These are phyloP conservation scores for Leptinotarsa defecta DNA, from an alignment of 1,140 invertebrate genomes.

Conservation along the genomic window DNA sequence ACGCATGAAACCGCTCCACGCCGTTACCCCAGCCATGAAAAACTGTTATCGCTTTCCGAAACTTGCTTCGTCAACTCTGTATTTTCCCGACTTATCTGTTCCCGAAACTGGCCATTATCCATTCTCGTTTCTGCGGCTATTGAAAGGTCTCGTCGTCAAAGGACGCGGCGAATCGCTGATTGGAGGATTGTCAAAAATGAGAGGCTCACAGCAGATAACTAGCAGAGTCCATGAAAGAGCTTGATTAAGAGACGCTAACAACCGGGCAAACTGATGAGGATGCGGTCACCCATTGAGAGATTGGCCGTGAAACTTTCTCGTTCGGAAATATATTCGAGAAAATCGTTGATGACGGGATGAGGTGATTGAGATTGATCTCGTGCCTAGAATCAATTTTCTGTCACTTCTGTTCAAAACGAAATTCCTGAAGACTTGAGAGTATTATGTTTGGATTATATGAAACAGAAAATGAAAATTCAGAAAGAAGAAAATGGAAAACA, in stretches of 20 bases:
- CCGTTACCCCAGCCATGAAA: no score
- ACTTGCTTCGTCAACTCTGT: background rate
- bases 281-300: background rate
- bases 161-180: background rate
- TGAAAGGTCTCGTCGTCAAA: background rate
- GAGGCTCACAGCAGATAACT: background rate
- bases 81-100: background rate
- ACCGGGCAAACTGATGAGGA: background rate
- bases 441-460: no score
- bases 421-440: no score
- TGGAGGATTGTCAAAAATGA: constrained; percentile 6
- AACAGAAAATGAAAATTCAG: no score
- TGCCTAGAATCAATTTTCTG: no score
- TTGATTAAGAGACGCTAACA: constrained; percentile 1
- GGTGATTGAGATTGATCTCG: no score
- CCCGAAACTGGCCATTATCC: background rate
- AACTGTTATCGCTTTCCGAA: background rate
- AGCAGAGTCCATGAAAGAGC: background rate
- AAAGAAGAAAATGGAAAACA: no score
- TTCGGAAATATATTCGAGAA: background rate
- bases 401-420: no score
- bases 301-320: background rate
- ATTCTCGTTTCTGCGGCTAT: background rate
- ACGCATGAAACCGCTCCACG: no score
- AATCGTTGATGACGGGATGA: no score